Base-by-base conservation (phyloP, 2,888 invertebrate species). In the Brachyptera putata region DNA sequence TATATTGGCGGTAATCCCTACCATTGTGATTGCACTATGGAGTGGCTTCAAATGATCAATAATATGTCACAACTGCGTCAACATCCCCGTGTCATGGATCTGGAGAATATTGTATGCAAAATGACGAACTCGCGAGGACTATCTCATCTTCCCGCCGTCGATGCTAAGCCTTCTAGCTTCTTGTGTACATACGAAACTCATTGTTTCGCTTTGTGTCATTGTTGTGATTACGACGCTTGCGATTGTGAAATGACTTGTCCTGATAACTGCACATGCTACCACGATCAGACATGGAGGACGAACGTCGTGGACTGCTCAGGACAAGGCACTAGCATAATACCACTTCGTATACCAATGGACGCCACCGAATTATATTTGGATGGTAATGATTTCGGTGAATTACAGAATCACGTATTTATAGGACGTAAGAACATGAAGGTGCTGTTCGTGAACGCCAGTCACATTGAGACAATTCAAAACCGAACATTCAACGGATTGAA, bases 241-340 rank as follows among this genome's bases (percentile, higher is more conserved):
- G 95, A 95, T 76, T 96, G 96, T 77, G 93, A 95, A 79, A 93
- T 95, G 90, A 93, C 91, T 65, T 96, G 96, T 72, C 96, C 96
- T 30, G 84, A 85, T 69, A 92, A 92, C 70, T 96, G 96, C 78
- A 87, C 89, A 67, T 96, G 96, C 75, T 95, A 92, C 77, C 93
- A 94, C 75, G 95, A 96, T 72, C 90, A 91, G 73, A 86, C 90
- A 65, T 95, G 95, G 92, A 87, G 88, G 68, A 92, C 91, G 57
- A 94, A 93, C 75, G 90, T 93, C 41, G 93, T 94, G 49, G 94
- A 94, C 74, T 95, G 94, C 75, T 91, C 91, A 67, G 85, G 86
- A 14, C 87, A 90, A 74, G 80, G 84, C 70, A 84, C 89, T 69
- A 77, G 79, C 63, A 86, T 88, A 73, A 85, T 94, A 68, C 94